Percentiles rank a stretch among this genome's conserved stretches.
These are phyloP conservation scores for Diogma glabrata DNA, from an alignment of 2,888 invertebrate species.

Conservation along the genomic window DNA sequence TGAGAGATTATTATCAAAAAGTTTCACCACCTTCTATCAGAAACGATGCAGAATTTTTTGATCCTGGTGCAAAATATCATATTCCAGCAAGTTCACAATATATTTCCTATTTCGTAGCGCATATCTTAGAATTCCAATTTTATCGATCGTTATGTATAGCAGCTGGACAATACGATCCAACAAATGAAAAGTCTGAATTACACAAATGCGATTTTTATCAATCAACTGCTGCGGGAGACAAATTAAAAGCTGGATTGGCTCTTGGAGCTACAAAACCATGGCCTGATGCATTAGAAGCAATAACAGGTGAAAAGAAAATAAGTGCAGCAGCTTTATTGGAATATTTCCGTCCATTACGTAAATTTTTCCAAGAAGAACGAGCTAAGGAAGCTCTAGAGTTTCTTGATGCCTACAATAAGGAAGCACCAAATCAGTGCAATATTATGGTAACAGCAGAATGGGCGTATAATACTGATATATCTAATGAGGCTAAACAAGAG, in stretches of 20 bases:
- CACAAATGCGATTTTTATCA: constrained; percentile 79
- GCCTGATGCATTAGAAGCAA: constrained; percentile 47
- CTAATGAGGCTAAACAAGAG: constrained; percentile 25
- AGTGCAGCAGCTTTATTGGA: constrained; percentile 45
- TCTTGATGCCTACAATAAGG: constrained; percentile 7
- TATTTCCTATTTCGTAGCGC: constrained; percentile 45
- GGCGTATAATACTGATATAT: constrained; percentile 20
- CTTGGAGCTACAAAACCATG: constrained; percentile 43
- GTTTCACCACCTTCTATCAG: constrained; percentile 35
- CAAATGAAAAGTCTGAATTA: constrained; percentile 48
- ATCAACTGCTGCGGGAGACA: constrained; percentile 66
- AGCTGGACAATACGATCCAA: constrained; percentile 48
- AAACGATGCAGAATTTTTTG: constrained; percentile 32
- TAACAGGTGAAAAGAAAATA: constrained; percentile 49
- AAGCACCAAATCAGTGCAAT: constrained; percentile 6
- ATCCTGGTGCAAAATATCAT: constrained; percentile 39
- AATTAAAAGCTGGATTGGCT: constrained; percentile 40
- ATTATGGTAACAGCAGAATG: constrained; percentile 9
- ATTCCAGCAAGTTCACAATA: constrained; percentile 37
- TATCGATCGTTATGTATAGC: constrained; percentile 50
- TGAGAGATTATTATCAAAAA: constrained; percentile 37
- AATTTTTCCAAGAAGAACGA: too few relatives aligned
- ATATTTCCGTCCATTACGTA: constrained; percentile 46
- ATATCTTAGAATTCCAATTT: constrained; percentile 69
- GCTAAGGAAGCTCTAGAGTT: constrained; percentile 34